Evolutionary conservation across 1,140 invertebrate species (phyloP).

Genomic region (Ruditapes philippinarum): DNA sequence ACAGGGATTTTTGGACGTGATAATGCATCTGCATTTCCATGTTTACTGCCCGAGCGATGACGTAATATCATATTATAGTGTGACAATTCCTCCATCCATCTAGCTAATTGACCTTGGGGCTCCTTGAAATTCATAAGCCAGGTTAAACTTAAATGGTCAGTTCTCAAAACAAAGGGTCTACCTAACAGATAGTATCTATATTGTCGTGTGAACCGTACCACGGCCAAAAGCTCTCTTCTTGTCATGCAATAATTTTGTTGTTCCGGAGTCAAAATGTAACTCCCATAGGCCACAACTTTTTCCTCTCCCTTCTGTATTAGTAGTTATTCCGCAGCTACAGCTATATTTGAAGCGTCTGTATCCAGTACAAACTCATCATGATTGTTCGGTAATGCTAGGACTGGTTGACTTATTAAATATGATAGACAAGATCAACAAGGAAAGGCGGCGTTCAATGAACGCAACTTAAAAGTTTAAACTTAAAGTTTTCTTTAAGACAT

Average conservation of each 20-base stretch:
- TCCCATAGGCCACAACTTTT: background rate
- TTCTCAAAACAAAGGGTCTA: conserved; percentile 33
- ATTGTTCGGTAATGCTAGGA: conserved; percentile 36
- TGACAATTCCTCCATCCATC: background rate
- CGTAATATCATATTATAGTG: conserved; percentile 25
- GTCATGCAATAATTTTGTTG: too few species aligned
- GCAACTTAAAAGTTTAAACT: too few species aligned
- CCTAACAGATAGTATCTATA: conserved; percentile 54
- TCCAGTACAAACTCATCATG: conserved; percentile 62
- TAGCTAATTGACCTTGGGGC: background rate
- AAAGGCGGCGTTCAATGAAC: too few species aligned
- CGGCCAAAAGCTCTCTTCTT: conserved; percentile 45
- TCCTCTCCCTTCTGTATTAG: background rate
- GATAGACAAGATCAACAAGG: too few species aligned
- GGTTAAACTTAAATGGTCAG: conserved; percentile 40
- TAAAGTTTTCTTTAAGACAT: too few species aligned
- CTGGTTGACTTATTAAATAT: conserved; percentile 43
- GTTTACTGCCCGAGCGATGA: conserved; percentile 15
- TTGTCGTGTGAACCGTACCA: conserved; percentile 43
- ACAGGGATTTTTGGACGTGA: background rate
- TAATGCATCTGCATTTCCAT: conserved; percentile 39
- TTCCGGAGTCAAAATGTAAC: background rate
- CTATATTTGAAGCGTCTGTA: too few species aligned
- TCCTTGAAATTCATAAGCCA: conserved; percentile 52
- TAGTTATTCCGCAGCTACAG: background rate